Percentiles rank a stretch among this genome's conserved stretches.
Evolutionary conservation across 2,113 vertebrate genomes (phyloP).

Genomic region (Eublepharis macularius): DNA sequence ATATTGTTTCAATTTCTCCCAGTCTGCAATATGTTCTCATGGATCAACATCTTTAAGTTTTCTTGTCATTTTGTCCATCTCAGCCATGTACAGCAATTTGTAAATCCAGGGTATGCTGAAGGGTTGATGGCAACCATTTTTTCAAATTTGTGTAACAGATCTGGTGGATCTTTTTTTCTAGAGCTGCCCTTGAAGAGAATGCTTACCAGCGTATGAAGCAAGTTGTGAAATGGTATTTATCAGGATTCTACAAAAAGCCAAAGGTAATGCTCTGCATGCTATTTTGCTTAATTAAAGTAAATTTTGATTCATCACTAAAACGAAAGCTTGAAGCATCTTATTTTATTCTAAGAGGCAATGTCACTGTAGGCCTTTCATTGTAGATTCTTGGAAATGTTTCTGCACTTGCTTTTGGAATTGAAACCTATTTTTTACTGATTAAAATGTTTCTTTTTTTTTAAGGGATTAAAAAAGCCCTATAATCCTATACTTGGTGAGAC

Average conservation of each 20-base stretch:
- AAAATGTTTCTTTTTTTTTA: conserved; percentile 29
- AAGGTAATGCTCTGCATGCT: conserved; percentile 77
- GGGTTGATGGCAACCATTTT: background rate
- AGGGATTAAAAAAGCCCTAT: conserved; percentile 99
- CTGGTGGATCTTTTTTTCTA: conserved; percentile 63
- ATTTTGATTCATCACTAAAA: background rate
- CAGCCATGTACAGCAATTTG: too few relatives aligned
- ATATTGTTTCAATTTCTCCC: too few relatives aligned
- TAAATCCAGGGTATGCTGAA: too few relatives aligned
- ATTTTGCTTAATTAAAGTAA: background rate
- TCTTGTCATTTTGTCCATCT: too few relatives aligned
- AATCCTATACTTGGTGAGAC: conserved; percentile 98
- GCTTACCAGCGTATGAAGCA: conserved; percentile 96
- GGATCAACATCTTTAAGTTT: too few relatives aligned
- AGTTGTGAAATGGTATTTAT: conserved; percentile 99
- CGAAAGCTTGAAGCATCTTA: background rate
- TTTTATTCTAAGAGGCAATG: background rate
- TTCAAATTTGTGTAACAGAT: background rate
- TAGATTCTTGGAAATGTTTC: background rate
- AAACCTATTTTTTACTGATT: background rate
- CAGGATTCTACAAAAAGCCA: conserved; percentile 99
- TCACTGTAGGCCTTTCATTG: background rate
- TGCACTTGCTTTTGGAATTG: background rate
- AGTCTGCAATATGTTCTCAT: too few relatives aligned
- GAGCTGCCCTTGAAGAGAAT: conserved; percentile 95